Conservation (phyloP, 2,113 vertebrate species). For the Solenodon paradoxus region DNA sequence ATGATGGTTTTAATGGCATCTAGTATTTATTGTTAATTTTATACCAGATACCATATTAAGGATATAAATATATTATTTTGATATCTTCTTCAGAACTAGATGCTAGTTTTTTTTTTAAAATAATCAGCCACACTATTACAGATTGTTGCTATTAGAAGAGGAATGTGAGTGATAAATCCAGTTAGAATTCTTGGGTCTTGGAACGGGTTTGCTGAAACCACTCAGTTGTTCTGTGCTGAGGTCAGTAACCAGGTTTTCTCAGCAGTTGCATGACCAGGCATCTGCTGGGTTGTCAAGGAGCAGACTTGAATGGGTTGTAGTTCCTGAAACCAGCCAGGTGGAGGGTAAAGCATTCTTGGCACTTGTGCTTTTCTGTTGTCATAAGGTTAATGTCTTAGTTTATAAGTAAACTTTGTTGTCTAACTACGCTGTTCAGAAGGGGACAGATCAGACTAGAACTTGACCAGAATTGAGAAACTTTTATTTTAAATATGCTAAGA, state of each 20-base stretch:
- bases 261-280: not conserved
- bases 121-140: not conserved
- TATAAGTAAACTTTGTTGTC: not conserved
- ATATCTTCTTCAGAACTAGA: not conserved
- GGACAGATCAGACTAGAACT: not conserved
- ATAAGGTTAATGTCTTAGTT: not conserved
- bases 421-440: not conserved
- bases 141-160: not conserved
- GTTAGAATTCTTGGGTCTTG: not conserved
- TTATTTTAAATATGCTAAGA: not conserved
- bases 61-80: not conserved
- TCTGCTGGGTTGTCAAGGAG: not conserved
- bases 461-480: not conserved
- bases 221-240: not conserved
- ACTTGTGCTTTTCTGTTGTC: not conserved
- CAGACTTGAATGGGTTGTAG: not conserved
- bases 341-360: not conserved
- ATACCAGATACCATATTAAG: not conserved
- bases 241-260: not conserved
- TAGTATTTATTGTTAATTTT: slow-evolving; percentile 35
- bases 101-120: not conserved
- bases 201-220: not conserved
- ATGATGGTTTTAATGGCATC: not conserved
- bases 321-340: not conserved
- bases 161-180: not conserved